Evolutionary conservation across 2,113 vertebrate genomes (phyloP).

Genomic region (Prionailurus viverrinus): DNA sequence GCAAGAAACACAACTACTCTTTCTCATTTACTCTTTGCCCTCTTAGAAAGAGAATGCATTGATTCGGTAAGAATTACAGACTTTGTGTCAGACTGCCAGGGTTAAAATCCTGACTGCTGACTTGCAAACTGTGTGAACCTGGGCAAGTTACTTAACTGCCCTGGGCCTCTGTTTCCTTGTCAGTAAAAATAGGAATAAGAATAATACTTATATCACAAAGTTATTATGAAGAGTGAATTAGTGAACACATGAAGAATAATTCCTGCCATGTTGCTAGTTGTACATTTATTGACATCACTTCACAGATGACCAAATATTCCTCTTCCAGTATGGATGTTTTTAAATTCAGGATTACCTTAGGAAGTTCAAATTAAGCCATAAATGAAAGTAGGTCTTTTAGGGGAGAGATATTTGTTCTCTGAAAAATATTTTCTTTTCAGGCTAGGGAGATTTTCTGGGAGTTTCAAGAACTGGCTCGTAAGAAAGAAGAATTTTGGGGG

Average conservation of each 20-base stretch:
- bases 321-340: not conserved
- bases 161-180: not conserved
- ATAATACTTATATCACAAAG: not conserved
- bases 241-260: not conserved
- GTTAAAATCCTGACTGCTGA: not conserved
- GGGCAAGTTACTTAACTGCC: not conserved
- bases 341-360: not conserved
- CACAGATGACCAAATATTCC: not conserved
- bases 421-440: slow-evolving; percentile 45
- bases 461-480: not conserved
- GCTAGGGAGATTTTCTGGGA: not conserved
- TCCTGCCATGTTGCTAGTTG: not conserved
- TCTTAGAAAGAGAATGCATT: not conserved
- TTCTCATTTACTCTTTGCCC: not conserved
- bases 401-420: slow-evolving; percentile 2
- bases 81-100: not conserved
- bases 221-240: not conserved
- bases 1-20: not conserved
- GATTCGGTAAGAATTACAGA: not conserved
- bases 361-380: slow-evolving; percentile 10
- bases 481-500: not conserved
- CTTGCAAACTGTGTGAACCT: not conserved
- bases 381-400: slow-evolving; percentile 3
- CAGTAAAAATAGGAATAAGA: not conserved
- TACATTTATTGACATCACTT: not conserved